phyloP scores from a whole-genome alignment of 2,113 vertebrate species.

The Megaceryle maxima region DNA sequence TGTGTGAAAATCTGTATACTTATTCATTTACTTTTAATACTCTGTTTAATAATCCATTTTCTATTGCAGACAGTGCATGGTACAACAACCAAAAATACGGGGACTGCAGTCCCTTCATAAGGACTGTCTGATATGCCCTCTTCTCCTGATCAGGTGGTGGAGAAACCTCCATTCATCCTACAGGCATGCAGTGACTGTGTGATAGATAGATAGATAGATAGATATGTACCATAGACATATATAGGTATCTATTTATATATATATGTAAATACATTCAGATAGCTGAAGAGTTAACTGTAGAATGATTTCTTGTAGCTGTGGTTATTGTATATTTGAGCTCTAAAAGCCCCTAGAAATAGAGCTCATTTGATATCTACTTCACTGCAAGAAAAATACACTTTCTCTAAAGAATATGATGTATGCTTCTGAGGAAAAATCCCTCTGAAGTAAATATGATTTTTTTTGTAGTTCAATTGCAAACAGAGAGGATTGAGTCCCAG shows the following conservation, averaged over 20 bases:
- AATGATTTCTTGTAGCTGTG: neutral
- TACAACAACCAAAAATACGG: neutral
- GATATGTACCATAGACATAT: neutral
- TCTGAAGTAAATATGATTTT: neutral
- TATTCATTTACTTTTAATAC: neutral
- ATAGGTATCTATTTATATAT: neutral
- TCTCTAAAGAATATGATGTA: neutral
- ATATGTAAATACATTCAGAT: neutral
- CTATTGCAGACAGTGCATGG: fast-evolving
- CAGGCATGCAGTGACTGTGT: neutral
- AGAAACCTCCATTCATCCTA: neutral
- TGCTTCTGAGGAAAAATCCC: neutral
- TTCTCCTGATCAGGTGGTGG: neutral
- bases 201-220: neutral
- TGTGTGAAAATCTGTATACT: neutral
- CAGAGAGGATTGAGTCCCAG: neutral
- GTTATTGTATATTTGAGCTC: neutral
- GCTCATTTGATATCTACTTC: neutral
- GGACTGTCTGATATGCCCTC: neutral
- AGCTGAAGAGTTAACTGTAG: neutral
- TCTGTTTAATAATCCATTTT: neutral
- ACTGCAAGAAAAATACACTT: neutral
- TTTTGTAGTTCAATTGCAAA: neutral
- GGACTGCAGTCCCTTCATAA: neutral
- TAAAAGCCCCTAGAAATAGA: neutral